phyloP scores from a whole-genome alignment of 2,888 invertebrate species.

The Zygothrica quintamaculata region DNA sequence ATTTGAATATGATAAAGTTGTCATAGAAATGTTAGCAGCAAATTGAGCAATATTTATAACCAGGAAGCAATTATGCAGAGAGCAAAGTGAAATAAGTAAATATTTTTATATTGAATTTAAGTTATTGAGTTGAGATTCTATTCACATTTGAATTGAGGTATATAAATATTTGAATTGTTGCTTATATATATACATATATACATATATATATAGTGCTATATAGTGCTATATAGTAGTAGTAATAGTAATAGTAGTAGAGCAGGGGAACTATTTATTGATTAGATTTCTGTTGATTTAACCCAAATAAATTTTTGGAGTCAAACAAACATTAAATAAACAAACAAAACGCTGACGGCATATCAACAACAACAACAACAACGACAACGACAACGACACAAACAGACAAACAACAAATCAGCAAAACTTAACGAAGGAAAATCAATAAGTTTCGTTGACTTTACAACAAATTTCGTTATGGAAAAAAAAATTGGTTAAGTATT shows the following conservation, averaged over 20 bases:
- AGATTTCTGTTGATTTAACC: constrained; percentile 73
- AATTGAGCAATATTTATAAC: constrained; percentile 25
- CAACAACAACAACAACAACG: no score
- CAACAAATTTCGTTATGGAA: constrained; percentile 3
- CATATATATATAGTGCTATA: no score
- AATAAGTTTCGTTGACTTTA: constrained; percentile 45
- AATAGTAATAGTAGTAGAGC: no score
- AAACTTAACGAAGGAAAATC: constrained; percentile 57
- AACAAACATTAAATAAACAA: constrained; percentile 78
- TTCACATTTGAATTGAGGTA: constrained; percentile 23
- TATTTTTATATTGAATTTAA: constrained; percentile 9
- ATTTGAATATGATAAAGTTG: no score
- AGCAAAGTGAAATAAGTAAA: constrained; percentile 34
- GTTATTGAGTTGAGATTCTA: not conserved
- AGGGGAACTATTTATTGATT: constrained; percentile 75
- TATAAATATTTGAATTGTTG: not conserved
- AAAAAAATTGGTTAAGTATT: constrained; percentile 12
- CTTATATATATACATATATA: no score
- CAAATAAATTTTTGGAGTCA: constrained; percentile 76
- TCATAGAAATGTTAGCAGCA: no score
- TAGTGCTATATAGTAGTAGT: no score
- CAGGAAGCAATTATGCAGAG: constrained; percentile 53
- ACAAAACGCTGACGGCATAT: constrained; percentile 40
- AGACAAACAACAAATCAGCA: constrained; percentile 68
- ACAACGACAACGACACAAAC: no score